Evolutionary conservation across 2,888 invertebrate species (phyloP).

Genomic region (Ichneumoninae sp.): DNA sequence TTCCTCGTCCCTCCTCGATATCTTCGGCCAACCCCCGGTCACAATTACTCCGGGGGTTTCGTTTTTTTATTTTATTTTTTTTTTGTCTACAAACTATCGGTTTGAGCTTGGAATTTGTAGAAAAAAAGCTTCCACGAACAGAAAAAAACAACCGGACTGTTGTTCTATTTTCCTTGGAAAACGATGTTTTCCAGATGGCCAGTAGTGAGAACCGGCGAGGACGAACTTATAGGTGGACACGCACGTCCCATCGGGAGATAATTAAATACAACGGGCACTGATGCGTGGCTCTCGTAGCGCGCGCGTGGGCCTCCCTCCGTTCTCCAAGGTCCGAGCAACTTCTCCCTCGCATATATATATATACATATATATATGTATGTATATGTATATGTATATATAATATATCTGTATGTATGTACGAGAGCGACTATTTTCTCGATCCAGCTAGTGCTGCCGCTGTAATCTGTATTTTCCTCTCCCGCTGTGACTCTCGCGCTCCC

Average conservation of each 20-base stretch:
- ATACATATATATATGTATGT: not conserved
- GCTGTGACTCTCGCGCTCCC: slow-evolving; percentile 46
- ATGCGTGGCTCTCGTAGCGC: slow-evolving; percentile 67
- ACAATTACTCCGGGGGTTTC: not conserved
- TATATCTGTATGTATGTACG: not conserved
- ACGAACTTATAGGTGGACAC: slow-evolving; percentile 75
- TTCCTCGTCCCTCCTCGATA: not conserved
- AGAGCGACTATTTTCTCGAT: slow-evolving; percentile 43
- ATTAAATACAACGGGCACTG: slow-evolving; percentile 65
- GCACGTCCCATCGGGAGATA: slow-evolving; percentile 79
- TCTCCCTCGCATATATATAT: not conserved
- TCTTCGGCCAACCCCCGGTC: slow-evolving; percentile 10
- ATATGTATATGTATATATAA: not conserved
- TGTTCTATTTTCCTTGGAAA: slow-evolving; percentile 75
- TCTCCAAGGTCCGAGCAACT: slow-evolving; percentile 44
- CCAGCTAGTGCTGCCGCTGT: slow-evolving; percentile 66
- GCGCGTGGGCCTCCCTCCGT: slow-evolving; percentile 44
- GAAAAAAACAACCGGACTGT: slow-evolving; percentile 61
- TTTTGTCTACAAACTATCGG: not conserved
- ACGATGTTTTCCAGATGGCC: slow-evolving; percentile 79
- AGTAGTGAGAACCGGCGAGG: slow-evolving; percentile 79
- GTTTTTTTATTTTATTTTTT: not conserved
- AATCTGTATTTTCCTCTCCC: slow-evolving; percentile 52
- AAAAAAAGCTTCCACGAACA: not conserved
- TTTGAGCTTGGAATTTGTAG: not conserved